Base-by-base conservation (phyloP, 2,888 invertebrate genomes). In the Helleia helle region DNA sequence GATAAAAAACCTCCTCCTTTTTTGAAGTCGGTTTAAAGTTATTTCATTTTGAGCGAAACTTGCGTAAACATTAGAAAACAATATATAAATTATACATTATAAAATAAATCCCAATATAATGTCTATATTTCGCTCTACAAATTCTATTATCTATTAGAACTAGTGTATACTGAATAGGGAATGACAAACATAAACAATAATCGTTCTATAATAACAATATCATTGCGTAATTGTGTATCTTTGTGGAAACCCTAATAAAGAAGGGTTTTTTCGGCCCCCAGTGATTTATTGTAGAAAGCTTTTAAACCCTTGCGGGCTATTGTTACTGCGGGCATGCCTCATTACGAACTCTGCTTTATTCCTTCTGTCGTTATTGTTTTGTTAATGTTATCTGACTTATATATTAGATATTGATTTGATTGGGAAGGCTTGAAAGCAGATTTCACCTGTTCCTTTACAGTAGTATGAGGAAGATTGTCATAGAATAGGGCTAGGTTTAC, bases 221-320 rank as follows among this genome's bases (percentile, higher is more conserved):
- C 70, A 68, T 70, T 71, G 55, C 55, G 66, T 77, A 76, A 75
- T 77, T 75, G 64, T 66, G 63, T 76, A 67, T 37, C 36, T 17
- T 36, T 37, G 14, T 24, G 25, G 36, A 36, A 36, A 22, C 34
- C 34, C 34, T 36, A 36, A 36, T 36, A 36, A 36, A 22, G 49
- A 48, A 49, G 56, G 58, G 56, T 49, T 51, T 51, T 54, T 51
- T 49, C 42, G 44, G 45, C 55, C 50, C 48, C 52, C 46, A 50
- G 70, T 81, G 81, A 81, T 83, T 83, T 81, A 83, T 83, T 59
- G 63, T 66, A 69, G 79, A 81, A 81, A 76, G 83, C 81, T 80
- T 69, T 83, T 83, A 83, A 81, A 75, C 83, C 81, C 81, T 80
- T 80, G 74, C 73, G 64, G 58, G 62, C 52, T 52, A 51, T 55